phyloP scores from a whole-genome alignment of 2,797 vertebrate genomes.

The Borostomias antarcticus region DNA sequence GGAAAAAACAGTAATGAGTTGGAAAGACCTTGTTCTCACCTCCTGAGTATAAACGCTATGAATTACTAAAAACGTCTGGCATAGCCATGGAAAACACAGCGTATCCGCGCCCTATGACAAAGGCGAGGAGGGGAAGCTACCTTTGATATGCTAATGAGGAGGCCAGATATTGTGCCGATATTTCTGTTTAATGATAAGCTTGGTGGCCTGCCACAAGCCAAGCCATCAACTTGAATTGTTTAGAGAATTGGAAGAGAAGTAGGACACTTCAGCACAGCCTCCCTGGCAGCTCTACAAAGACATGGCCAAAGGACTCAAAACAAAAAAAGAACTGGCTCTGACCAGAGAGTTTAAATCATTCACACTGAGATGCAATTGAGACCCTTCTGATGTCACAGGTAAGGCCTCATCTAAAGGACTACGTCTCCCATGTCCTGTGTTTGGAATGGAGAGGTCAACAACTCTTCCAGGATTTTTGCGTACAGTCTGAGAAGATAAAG shows the following conservation, averaged over 20 bases:
- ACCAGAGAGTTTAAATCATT: not conserved
- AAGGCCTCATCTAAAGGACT: not conserved
- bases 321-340: no score
- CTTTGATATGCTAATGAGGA: constrained; percentile 81
- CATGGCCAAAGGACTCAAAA: constrained; percentile 5
- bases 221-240: constrained; percentile 76
- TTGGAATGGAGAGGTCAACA: not conserved
- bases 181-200: constrained; percentile 74
- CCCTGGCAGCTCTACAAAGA: constrained; percentile 61
- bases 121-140: constrained; percentile 57
- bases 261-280: constrained; percentile 56
- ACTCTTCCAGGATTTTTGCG: not conserved
- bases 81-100: constrained; percentile 63
- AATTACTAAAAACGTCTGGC: constrained; percentile 76
- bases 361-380: no score
- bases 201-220: constrained; percentile 75
- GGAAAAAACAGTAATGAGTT: constrained; percentile 83
- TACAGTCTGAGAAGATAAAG: constrained; percentile 26
- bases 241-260: constrained; percentile 70
- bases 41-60: constrained; percentile 78
- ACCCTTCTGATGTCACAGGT: not conserved
- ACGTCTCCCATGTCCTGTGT: not conserved
- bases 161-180: constrained; percentile 60
- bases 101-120: constrained; percentile 62
- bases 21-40: constrained; percentile 81